A percentile compares a stretch with the other conserved stretches of the same genome.
phyloP scores from a whole-genome alignment of 2,797 vertebrate species.

The Poliocrania exsul region DNA sequence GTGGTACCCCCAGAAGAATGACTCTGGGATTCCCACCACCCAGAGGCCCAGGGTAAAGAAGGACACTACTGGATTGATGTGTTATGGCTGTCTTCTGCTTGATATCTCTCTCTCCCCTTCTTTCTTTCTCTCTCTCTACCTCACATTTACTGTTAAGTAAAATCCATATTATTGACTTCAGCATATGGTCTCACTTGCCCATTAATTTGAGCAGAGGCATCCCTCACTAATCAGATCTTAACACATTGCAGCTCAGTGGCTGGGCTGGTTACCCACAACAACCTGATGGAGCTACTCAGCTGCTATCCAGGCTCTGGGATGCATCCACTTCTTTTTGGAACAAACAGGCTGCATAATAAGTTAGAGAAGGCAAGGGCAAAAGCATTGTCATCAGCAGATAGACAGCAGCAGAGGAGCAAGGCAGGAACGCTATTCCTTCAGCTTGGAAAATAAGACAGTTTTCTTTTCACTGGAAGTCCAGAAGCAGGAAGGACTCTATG shows the following conservation, averaged over 20 bases:
- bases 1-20: too few species aligned
- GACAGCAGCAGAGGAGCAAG: background rate
- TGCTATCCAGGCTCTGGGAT: background rate
- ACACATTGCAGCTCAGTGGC: background rate
- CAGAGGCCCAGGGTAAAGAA: background rate
- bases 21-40: background rate
- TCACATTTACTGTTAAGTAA: background rate
- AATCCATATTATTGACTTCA: background rate
- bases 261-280: background rate
- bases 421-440: background rate
- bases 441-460: background rate
- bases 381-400: background rate
- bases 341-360: background rate
- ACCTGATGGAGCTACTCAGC: background rate
- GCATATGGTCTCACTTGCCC: background rate
- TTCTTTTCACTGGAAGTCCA: background rate
- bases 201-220: background rate
- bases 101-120: too few species aligned
- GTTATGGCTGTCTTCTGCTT: rapidly evolving
- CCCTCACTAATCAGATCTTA: background rate
- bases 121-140: background rate
- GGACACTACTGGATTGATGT: rapidly evolving
- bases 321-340: background rate
- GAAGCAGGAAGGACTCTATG: background rate
- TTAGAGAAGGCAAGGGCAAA: background rate